These are phyloP conservation scores for Tetragnatha montana DNA, from an alignment of 2,888 invertebrate genomes.

Conservation along the genomic window DNA sequence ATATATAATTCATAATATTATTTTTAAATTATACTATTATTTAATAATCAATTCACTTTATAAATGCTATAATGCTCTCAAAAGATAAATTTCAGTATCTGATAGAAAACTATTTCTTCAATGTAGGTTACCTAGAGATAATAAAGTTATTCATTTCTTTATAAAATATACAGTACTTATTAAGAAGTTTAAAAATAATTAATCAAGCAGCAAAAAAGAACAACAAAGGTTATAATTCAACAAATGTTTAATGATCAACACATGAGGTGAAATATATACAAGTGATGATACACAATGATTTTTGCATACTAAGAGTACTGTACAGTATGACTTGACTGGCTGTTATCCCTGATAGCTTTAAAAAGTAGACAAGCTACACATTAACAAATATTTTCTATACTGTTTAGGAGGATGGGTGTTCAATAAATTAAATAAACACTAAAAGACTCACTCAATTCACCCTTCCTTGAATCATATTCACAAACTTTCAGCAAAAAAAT, in stretches of 20 bases:
- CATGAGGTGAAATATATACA: conserved; percentile 57
- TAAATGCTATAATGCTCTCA: too few relatives aligned
- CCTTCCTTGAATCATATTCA: too few relatives aligned
- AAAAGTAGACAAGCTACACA: conserved; percentile 4
- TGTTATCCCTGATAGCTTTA: conserved; percentile 53
- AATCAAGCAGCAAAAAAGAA: background rate
- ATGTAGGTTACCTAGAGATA: too few relatives aligned
- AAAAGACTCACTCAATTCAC: background rate
- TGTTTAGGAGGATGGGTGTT: background rate
- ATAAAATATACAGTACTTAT: too few relatives aligned
- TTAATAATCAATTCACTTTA: too few relatives aligned
- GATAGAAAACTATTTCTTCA: too few relatives aligned
- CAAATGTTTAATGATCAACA: conserved; percentile 68
- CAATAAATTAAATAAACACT: conserved; percentile 1
- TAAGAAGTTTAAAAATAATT: too few relatives aligned
- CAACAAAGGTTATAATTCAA: conserved; percentile 47
- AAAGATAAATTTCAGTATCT: too few relatives aligned
- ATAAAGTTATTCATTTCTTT: too few relatives aligned
- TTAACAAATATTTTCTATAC: background rate
- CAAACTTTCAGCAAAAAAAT: too few relatives aligned
- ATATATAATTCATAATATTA: too few relatives aligned
- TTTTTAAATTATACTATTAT: too few relatives aligned
- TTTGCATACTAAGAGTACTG: conserved; percentile 26
- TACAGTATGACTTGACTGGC: conserved; percentile 57
- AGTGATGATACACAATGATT: conserved; percentile 52